These are phyloP conservation scores for Stenichneumon culpator DNA, from an alignment of 2,888 invertebrate species.

Conservation along the genomic window DNA sequence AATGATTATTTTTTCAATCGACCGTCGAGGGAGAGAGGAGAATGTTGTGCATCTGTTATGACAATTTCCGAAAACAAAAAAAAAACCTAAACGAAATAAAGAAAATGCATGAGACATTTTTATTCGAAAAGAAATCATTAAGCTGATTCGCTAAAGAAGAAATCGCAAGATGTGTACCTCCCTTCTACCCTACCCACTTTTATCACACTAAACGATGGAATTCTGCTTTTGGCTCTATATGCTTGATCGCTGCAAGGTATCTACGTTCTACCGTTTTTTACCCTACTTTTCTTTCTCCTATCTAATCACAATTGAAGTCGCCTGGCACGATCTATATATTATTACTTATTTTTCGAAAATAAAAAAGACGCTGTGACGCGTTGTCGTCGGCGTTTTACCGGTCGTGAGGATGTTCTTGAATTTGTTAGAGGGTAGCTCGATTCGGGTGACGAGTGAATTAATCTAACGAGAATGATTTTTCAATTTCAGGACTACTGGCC, in stretches of 20 bases:
- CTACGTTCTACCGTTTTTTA: conserved; percentile 32
- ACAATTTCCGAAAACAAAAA: neutral
- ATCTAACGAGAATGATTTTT: conserved; percentile 52
- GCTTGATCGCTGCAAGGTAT: conserved; percentile 55
- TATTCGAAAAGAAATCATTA: neutral
- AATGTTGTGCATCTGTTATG: conserved; percentile 4
- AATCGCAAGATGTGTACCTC: neutral
- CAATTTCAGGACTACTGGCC: conserved; percentile 79
- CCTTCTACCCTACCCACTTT: conserved; percentile 2
- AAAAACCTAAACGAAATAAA: neutral
- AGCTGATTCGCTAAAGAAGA: neutral
- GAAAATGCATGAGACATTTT: neutral
- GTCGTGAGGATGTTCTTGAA: conserved; percentile 16
- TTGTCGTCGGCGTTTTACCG: conserved; percentile 5
- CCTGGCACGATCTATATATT: conserved; percentile 56
- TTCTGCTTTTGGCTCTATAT: conserved; percentile 54
- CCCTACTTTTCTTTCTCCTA: conserved; percentile 32
- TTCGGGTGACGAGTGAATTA: conserved; percentile 3
- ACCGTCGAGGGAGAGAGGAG: neutral
- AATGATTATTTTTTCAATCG: neutral
- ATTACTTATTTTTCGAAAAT: neutral
- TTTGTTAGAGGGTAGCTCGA: conserved; percentile 19
- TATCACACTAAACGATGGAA: conserved; percentile 35
- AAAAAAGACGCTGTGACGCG: conserved; percentile 28
- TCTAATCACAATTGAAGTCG: conserved; percentile 37